A percentile compares a stretch with the other conserved stretches of the same genome.
These are phyloP conservation scores for Trachelus tabidus DNA, from an alignment of 2,888 invertebrate genomes.

Conservation along the genomic window DNA sequence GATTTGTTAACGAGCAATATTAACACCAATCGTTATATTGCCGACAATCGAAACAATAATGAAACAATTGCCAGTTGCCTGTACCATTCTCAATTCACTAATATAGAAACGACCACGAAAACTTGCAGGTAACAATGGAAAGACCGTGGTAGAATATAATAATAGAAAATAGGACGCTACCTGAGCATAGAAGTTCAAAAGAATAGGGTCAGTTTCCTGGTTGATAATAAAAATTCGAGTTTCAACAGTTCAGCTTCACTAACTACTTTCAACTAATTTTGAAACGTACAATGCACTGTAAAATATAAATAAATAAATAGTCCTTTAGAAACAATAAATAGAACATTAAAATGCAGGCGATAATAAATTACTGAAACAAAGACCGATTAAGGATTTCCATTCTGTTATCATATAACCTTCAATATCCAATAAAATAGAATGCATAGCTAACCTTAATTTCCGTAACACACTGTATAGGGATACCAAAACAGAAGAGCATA, in stretches of 20 bases:
- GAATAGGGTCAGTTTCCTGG: not conserved
- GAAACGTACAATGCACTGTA: not conserved
- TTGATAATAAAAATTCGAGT: not conserved
- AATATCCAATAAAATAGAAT: conserved; percentile 10
- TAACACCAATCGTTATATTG: not conserved
- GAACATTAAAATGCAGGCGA: not conserved
- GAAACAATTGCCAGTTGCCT: not conserved
- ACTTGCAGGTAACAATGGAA: not conserved
- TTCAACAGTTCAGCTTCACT: not conserved
- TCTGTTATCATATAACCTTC: conserved; percentile 38
- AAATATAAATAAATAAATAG: not conserved
- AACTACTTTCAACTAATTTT: not conserved
- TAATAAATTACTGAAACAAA: not conserved
- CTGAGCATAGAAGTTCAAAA: not conserved
- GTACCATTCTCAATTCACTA: not conserved
- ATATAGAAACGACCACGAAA: not conserved
- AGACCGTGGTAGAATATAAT: not conserved
- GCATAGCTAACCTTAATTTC: not conserved
- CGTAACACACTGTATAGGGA: not conserved
- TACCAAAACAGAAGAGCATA: not conserved
- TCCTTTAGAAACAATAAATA: not conserved
- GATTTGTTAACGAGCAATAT: not conserved
- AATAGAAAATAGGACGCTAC: not conserved
- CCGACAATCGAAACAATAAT: not conserved
- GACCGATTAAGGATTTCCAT: conserved; percentile 23